Percentiles rank a stretch among this genome's conserved stretches.
phyloP scores from a whole-genome alignment of 2,113 vertebrate genomes.

The Takifugu flavidus region DNA sequence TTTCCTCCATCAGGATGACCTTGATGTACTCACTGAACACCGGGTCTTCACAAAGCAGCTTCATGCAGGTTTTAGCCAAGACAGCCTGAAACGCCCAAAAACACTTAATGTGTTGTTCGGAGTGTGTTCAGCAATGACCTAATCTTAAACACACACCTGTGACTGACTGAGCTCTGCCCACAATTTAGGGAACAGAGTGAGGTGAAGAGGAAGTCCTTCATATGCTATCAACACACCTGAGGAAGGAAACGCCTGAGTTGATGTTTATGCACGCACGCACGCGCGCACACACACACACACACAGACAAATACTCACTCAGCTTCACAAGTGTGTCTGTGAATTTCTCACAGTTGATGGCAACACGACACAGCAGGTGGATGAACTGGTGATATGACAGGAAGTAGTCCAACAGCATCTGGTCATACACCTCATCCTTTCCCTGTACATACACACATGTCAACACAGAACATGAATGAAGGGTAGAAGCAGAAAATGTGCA shows the following conservation, averaged over 20 bases:
- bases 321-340: conserved; percentile 97
- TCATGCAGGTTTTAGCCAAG: conserved; percentile 93
- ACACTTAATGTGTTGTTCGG: neutral
- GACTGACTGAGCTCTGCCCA: conserved; percentile 98
- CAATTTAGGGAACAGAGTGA: conserved; percentile 94
- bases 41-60: conserved; percentile 94
- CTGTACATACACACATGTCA: conserved; percentile 61
- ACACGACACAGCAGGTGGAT: conserved; percentile 97
- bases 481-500: neutral
- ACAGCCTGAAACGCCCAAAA: conserved; percentile 74
- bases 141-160: conserved; percentile 75
- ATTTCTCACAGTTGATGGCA: conserved; percentile 99
- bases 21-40: conserved; percentile 98
- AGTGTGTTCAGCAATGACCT: neutral
- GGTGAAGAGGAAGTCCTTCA: conserved; percentile 94
- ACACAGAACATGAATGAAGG: neutral
- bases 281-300: neutral
- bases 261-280: neutral
- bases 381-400: conserved; percentile 98
- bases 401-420: conserved; percentile 97
- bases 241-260: neutral
- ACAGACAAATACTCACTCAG: conserved; percentile 82
- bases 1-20: conserved; percentile 96
- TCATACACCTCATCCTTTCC: conserved; percentile 98
- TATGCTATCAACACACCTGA: conserved; percentile 97